These are phyloP conservation scores for Halesus radiatus DNA, from an alignment of 1,140 invertebrate genomes.

Conservation along the genomic window DNA sequence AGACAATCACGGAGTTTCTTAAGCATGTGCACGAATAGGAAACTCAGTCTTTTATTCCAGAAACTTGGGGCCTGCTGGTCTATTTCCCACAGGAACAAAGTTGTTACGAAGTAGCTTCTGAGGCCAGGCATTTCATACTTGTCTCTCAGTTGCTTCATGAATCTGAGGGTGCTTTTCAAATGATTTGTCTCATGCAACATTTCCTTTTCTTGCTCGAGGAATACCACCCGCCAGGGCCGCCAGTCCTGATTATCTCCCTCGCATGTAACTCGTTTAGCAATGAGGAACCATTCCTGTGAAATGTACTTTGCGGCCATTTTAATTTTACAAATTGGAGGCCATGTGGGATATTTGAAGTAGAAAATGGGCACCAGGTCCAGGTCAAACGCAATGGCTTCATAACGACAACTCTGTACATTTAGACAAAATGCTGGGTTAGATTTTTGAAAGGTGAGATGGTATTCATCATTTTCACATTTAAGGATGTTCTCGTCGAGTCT, in stretches of 20 bases:
- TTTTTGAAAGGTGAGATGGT: background rate
- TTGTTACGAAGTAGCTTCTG: conserved; percentile 3
- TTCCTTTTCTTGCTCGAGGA: conserved; percentile 1
- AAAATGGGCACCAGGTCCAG: conserved; percentile 6
- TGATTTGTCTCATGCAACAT: background rate
- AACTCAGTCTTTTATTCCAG: conserved; percentile 2
- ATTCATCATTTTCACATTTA: background rate
- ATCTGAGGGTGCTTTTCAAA: conserved; percentile 9
- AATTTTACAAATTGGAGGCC: background rate
- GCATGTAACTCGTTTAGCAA: background rate
- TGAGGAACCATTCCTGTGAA: conserved; percentile 6
- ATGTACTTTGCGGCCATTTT: background rate
- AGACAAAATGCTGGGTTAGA: conserved; percentile 12
- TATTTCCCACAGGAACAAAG: conserved; percentile 12
- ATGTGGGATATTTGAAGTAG: background rate
- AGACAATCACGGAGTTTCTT: background rate
- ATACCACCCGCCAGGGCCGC: conserved; percentile 13
- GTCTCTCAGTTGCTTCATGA: conserved; percentile 21
- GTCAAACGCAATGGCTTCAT: conserved; percentile 2
- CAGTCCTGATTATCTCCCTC: background rate
- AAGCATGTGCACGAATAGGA: conserved; percentile 22
- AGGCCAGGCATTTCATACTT: background rate
- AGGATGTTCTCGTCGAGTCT: background rate
- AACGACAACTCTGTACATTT: background rate
- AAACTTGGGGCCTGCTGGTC: background rate